phyloP scores from a whole-genome alignment of 2,113 vertebrate species.

The Halichoeres trimaculatus region DNA sequence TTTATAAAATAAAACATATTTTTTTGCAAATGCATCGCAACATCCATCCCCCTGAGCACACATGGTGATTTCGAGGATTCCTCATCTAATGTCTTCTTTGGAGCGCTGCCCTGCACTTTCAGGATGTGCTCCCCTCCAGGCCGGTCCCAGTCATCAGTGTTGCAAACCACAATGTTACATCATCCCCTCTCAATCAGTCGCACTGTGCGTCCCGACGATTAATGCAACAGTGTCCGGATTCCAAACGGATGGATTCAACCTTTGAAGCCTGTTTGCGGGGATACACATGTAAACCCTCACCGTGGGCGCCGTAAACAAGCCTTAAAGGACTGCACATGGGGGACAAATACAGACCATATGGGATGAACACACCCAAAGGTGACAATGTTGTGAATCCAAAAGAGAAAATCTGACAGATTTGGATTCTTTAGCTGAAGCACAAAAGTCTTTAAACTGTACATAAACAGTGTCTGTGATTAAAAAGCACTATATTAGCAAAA shows the following conservation, averaged over 20 bases:
- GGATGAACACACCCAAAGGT: conserved; percentile 51
- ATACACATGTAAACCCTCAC: conserved; percentile 40
- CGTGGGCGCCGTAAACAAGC: conserved; percentile 37
- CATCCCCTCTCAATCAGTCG: conserved; percentile 63
- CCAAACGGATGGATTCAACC: conserved; percentile 54
- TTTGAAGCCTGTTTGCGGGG: conserved; percentile 54
- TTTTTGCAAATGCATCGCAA: conserved; percentile 54
- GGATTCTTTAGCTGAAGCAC: no score
- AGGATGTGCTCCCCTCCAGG: conserved; percentile 59
- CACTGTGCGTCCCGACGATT: conserved; percentile 53
- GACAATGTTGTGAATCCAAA: not conserved
- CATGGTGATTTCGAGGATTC: conserved; percentile 65
- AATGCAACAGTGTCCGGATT: conserved; percentile 54
- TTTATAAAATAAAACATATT: not conserved
- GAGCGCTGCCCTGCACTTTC: conserved; percentile 63
- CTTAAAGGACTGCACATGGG: conserved; percentile 14
- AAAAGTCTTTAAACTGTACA: no score
- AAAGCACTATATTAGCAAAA: conserved; percentile 23
- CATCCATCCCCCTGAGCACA: conserved; percentile 60
- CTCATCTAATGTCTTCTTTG: conserved; percentile 67
- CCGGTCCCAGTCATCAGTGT: conserved; percentile 61
- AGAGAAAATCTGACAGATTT: no score
- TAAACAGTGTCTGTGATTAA: not conserved
- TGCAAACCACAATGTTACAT: conserved; percentile 59
- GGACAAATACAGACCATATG: conserved; percentile 17